Evolutionary conservation across 2,113 vertebrate species (phyloP).

Genomic region (Pterophyllum scalare): DNA sequence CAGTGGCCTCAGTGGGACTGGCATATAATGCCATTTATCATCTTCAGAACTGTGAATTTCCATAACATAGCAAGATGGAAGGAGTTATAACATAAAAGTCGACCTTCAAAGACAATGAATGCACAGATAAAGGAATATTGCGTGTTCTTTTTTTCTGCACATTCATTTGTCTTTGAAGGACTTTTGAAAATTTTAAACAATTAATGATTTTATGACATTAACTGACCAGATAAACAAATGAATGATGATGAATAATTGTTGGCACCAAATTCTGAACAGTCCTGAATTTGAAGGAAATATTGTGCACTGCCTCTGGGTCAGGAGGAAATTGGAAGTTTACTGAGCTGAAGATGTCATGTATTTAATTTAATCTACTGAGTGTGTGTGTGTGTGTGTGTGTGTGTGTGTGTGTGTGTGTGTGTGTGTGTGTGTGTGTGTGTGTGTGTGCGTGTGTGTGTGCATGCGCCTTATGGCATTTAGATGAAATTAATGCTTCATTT

Average conservation of each 20-base stretch:
- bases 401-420: background rate
- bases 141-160: background rate
- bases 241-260: background rate
- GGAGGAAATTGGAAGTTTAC: background rate
- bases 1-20: conserved; percentile 3
- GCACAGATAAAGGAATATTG: background rate
- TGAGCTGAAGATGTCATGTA: background rate
- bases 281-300: background rate
- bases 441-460: no score
- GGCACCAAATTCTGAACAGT: background rate
- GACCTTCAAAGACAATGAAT: conserved; percentile 12
- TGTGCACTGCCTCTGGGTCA: background rate
- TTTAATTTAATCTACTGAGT: background rate
- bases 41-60: conserved; percentile 10
- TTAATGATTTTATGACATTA: background rate
- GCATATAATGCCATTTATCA: conserved; percentile 26
- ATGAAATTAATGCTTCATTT: background rate
- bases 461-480: background rate
- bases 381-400: accelerated
- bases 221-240: background rate
- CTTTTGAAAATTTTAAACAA: no score
- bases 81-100: background rate
- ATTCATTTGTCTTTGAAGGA: background rate
- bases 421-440: accelerated
- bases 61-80: background rate